A percentile compares a stretch with the other conserved stretches of the same genome.
These are phyloP conservation scores for Micrasema longulum DNA, from an alignment of 1,140 invertebrate genomes.

Conservation along the genomic window DNA sequence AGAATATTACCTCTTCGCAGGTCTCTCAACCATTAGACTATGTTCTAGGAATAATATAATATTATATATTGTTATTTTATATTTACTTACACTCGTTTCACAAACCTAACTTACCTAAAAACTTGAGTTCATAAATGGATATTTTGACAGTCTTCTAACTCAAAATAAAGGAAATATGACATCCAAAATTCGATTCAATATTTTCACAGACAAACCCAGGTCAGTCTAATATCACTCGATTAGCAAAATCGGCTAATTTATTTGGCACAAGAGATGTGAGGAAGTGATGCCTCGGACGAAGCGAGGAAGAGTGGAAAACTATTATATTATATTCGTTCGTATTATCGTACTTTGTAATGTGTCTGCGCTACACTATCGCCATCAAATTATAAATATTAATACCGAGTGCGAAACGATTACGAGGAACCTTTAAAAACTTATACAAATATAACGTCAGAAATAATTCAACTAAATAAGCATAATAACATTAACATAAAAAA, in stretches of 20 bases:
- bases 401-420: no score
- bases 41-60: conserved; percentile 16
- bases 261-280: conserved; percentile 37
- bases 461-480: no score
- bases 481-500: no score
- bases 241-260: conserved; percentile 34
- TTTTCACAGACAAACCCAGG: conserved; percentile 31
- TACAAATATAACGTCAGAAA: no score
- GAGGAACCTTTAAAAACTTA: no score
- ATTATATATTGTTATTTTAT: conserved; percentile 19
- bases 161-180: conserved; percentile 34
- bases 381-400: no score
- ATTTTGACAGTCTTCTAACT: conserved; percentile 40
- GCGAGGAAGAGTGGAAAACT: conserved; percentile 17
- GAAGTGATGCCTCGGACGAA: conserved; percentile 25
- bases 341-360: no score
- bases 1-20: conserved; percentile 22
- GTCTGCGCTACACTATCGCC: no score
- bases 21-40: conserved; percentile 14
- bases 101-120: conserved; percentile 34
- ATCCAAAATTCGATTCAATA: conserved; percentile 37
- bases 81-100: conserved; percentile 18
- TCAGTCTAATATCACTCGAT: conserved; percentile 43
- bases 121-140: conserved; percentile 38
- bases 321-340: neutral